Percentiles rank a stretch among this genome's conserved stretches.
These are phyloP conservation scores for Callochromis pleurospilus DNA, from an alignment of 2,113 vertebrate genomes.

Conservation along the genomic window DNA sequence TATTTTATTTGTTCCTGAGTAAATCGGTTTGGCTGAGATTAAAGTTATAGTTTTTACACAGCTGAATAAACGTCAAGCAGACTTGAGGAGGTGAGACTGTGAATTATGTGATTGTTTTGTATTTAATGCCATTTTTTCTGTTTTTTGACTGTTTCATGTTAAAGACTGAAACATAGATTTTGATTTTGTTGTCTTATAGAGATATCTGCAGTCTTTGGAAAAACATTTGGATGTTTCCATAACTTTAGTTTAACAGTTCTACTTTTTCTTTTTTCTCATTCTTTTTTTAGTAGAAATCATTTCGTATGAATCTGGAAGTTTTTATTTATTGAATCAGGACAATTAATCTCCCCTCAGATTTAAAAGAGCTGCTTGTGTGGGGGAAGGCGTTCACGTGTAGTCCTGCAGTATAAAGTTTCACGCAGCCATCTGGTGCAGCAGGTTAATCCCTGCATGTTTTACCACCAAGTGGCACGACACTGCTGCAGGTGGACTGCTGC, in stretches of 20 bases:
- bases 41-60: too few species aligned
- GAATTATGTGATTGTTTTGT: not conserved
- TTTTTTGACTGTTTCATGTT: accelerated
- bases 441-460: slow-evolving; percentile 16
- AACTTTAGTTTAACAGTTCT: not conserved
- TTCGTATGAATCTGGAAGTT: accelerated
- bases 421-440: slow-evolving; percentile 18
- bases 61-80: too few species aligned
- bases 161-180: not conserved
- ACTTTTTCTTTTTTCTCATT: not conserved
- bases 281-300: not conserved
- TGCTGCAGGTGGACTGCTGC: not conserved
- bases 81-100: accelerated
- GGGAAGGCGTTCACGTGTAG: not conserved
- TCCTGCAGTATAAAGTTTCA: not conserved
- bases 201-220: not conserved
- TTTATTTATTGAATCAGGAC: not conserved
- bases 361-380: accelerated
- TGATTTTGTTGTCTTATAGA: not conserved
- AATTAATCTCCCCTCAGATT: accelerated
- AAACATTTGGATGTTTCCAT: not conserved
- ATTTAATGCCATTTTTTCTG: not conserved
- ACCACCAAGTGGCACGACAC: not conserved
- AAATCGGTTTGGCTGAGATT: too few species aligned
- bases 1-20: too few species aligned